phyloP scores from a whole-genome alignment of 53 echinoderm and acorn worm genomes.

The Holothuria scabra region DNA sequence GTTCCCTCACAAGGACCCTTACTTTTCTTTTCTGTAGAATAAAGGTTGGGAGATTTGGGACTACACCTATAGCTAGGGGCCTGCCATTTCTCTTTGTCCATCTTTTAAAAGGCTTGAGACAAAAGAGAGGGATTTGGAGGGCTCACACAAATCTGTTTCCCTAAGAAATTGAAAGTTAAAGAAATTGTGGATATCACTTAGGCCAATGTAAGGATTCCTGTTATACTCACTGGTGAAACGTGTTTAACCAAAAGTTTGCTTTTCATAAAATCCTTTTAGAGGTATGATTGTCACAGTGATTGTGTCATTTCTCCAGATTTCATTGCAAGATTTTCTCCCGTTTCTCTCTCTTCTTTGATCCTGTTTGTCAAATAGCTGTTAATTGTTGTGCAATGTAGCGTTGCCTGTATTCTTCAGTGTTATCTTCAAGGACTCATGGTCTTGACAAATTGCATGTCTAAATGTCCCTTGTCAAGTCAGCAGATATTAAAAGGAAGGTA shows the following conservation, averaged over 20 bases:
- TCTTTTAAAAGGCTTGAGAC: constrained; percentile 2
- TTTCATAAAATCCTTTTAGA: background rate
- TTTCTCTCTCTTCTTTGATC: background rate
- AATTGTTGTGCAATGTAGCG: too few species aligned
- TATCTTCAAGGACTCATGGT: too few species aligned
- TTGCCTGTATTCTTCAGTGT: too few species aligned
- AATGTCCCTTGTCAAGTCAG: too few species aligned
- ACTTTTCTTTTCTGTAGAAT: constrained; percentile 1
- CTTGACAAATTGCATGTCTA: too few species aligned
- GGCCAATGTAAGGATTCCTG: constrained; percentile 20
- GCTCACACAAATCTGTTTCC: constrained; percentile 1
- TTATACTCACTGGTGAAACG: background rate
- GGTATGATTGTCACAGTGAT: too few species aligned
- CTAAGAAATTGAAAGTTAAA: constrained; percentile 39
- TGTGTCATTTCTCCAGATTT: background rate
- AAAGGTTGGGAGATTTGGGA: background rate
- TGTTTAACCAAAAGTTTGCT: constrained; percentile 32
- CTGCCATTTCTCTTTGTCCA: background rate
- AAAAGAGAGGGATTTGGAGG: background rate
- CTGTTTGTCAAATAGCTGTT: background rate
- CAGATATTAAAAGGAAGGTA: too few species aligned
- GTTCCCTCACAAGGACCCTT: constrained; percentile 1
- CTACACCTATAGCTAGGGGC: background rate
- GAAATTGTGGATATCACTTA: constrained; percentile 39
- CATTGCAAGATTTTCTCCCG: background rate